Percentiles rank a stretch among this genome's conserved stretches.
Conservation (phyloP, 2,797 vertebrate genomes). For the Lerista edwardsae region DNA sequence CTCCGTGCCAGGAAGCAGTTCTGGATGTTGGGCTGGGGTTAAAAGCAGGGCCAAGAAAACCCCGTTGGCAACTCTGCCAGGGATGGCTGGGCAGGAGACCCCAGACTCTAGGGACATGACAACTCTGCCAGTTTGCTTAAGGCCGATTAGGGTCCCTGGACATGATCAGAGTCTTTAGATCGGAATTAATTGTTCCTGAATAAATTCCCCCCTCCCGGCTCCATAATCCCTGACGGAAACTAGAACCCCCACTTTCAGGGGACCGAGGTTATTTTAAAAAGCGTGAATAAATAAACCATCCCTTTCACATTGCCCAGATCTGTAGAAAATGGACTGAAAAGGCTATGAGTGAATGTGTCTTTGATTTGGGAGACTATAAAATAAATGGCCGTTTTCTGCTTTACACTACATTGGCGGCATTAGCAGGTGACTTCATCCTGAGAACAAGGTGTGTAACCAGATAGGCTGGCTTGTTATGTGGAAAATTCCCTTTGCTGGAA, state of each 20-base stretch:
- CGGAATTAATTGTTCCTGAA: background rate
- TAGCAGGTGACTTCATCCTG: background rate
- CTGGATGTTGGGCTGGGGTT: no score
- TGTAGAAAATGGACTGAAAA: background rate
- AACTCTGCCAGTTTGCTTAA: background rate
- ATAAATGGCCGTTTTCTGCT: background rate
- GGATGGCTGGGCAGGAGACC: no score
- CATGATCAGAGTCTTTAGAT: background rate
- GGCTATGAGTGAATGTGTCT: background rate
- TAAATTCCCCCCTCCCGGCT: background rate
- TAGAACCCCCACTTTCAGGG: background rate
- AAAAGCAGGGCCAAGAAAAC: background rate
- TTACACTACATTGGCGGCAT: background rate
- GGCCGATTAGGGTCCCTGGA: background rate
- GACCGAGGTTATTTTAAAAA: background rate
- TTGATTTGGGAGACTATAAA: background rate
- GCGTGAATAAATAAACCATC: background rate
- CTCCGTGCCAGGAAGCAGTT: background rate
- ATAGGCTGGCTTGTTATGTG: background rate
- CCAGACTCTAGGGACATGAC: no score
- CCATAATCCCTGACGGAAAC: background rate
- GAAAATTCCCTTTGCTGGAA: background rate
- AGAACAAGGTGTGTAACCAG: background rate
- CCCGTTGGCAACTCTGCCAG: background rate
- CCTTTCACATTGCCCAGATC: background rate